Base-by-base conservation (phyloP, 2,888 invertebrate genomes). In the Cataglyphis cursor region DNA sequence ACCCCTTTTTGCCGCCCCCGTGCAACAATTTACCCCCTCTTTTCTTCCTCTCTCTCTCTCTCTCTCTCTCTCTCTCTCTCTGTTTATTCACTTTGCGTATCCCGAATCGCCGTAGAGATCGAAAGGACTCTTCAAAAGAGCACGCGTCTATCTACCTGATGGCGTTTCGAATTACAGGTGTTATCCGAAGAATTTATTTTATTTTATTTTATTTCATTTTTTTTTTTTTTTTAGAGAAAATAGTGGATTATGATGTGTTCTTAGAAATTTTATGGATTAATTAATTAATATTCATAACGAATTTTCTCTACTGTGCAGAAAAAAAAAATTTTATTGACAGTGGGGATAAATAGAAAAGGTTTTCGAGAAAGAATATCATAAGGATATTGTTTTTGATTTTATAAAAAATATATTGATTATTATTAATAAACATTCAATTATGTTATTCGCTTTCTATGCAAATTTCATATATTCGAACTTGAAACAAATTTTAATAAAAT, bases 1-100 rank as follows among this genome's bases (percentile, higher is more conserved):
- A 87, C 90, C 86, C 88, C 85, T 89, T 87, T 89, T 87, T 87
- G 82, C 89, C 87, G 84, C 90, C 88, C 87, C 84, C 85, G 85
- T 88, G 84, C 83, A 80, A 85, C 78, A 57, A 59, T 80, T 68
- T 81, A 65, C 81, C 86, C 65, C 9, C 59, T 54, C 24, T 41
- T 64, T 9, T 31, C 1, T 57, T 0, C 6, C 41, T 44, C 41
- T 41, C 12, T 41, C 12, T 41, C 41, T 41, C 41, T 41, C 41
- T 41, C 41, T 41, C 41, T 41, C 38, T 41, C 41, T 41, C 41
- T 31, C n/a, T 35, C 3, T 6, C 61, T 82, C n/a, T 28, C 57
- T 64, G 18, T 62, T 31, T 70, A 38, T 54, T 78, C 57, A 65
- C 62, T 76, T 65, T 44, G 65, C 59, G 24, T 75, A 31, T 64